Evolutionary conservation across 2,113 vertebrate species (phyloP).

Genomic region (Tursiops truncatus): DNA sequence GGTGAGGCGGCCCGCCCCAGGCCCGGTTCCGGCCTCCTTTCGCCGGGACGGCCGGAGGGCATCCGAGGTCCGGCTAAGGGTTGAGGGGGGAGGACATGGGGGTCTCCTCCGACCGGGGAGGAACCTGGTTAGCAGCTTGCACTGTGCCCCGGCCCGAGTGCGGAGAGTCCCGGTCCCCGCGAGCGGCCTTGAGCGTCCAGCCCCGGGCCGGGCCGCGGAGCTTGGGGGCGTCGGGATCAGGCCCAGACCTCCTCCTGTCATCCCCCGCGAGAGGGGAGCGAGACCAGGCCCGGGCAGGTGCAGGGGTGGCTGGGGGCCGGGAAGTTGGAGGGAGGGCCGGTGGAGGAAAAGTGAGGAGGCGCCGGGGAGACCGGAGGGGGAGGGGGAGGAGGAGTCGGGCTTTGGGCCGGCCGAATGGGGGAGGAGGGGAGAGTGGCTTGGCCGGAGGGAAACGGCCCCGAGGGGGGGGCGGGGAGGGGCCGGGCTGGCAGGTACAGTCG

Average conservation of each 20-base stretch:
- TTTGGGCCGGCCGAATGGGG: neutral
- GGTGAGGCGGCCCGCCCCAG: slow-evolving; percentile 63
- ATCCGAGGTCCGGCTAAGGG: slow-evolving; percentile 64
- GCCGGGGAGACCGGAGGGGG: neutral
- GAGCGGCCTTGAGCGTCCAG: slow-evolving; percentile 14
- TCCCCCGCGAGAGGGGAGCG: neutral
- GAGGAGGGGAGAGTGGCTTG: neutral
- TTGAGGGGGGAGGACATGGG: neutral
- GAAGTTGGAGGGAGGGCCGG: neutral
- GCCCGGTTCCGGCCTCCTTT: slow-evolving; percentile 62
- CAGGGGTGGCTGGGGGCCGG: neutral
- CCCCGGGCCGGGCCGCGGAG: neutral
- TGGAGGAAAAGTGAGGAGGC: neutral
- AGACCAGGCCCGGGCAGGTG: neutral
- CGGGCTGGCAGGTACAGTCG: slow-evolving; percentile 48
- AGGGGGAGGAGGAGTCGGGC: neutral
- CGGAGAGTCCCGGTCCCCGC: slow-evolving; percentile 68
- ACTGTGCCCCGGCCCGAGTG: neutral
- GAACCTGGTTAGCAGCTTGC: neutral
- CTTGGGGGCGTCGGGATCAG: slow-evolving; percentile 45
- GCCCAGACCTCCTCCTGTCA: slow-evolving; percentile 66
- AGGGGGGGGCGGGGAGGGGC: slow-evolving; percentile 55
- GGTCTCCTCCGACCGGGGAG: neutral
- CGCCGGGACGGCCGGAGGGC: slow-evolving; percentile 51
- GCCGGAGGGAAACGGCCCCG: slow-evolving; percentile 50